A percentile compares a stretch with the other conserved stretches of the same genome.
phyloP scores from a whole-genome alignment of 92 coral and sea anemone species.

The Actinostola sp. region DNA sequence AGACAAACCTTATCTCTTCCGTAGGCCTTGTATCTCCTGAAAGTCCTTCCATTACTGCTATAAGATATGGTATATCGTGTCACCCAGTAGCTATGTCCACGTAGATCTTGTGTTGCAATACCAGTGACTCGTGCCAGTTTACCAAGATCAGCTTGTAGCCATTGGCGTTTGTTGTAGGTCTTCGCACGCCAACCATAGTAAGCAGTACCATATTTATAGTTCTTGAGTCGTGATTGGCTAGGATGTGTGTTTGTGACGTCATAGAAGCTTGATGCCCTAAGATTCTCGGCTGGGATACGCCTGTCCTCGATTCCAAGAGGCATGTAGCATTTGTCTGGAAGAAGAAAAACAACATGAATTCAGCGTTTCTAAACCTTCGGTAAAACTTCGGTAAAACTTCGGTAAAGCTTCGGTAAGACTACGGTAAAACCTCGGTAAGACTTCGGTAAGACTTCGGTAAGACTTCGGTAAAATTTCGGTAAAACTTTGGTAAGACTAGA shows the following conservation, averaged over 20 bases:
- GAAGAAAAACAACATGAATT: background rate
- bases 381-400: too few species aligned
- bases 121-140: conserved; percentile 60
- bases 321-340: conserved; percentile 57
- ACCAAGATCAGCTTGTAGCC: conserved; percentile 77
- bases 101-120: conserved; percentile 76
- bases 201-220: conserved; percentile 52
- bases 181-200: conserved; percentile 93
- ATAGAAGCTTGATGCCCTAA: conserved; percentile 71
- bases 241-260: conserved; percentile 55
- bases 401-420: too few species aligned
- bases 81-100: conserved; percentile 76
- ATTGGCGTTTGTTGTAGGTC: conserved; percentile 71
- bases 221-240: conserved; percentile 69
- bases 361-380: too few species aligned
- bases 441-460: too few species aligned
- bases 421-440: too few species aligned
- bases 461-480: too few species aligned
- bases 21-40: conserved; percentile 49
- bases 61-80: conserved; percentile 58
- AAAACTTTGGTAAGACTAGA: too few species aligned
- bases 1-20: conserved; percentile 63
- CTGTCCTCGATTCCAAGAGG: conserved; percentile 81
- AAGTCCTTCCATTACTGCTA: conserved; percentile 64
- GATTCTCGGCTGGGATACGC: conserved; percentile 70